Evolutionary conservation across 2,888 invertebrate genomes (phyloP).

Genomic region (Hirudinaria manillensis): DNA sequence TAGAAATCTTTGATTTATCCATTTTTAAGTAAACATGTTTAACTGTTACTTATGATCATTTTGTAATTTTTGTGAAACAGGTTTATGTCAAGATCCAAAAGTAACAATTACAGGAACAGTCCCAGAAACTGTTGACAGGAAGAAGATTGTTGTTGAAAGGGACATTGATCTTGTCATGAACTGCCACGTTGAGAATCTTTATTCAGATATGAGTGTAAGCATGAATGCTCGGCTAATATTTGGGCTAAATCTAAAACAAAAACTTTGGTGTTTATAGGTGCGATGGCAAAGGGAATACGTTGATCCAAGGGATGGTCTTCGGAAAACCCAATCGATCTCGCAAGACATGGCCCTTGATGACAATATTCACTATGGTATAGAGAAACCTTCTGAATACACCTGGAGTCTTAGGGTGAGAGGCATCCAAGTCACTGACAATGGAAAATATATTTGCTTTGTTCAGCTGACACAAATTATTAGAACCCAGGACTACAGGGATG

Average conservation of each 20-base stretch:
- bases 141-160: conserved; percentile 30
- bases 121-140: conserved; percentile 37
- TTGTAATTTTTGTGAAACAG: conserved; percentile 10
- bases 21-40: neutral
- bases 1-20: neutral
- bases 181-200: conserved; percentile 38
- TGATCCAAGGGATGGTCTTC: conserved; percentile 21
- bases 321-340: conserved; percentile 31
- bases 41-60: neutral
- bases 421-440: conserved; percentile 37
- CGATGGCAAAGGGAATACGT: conserved; percentile 36
- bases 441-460: conserved; percentile 40
- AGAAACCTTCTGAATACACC: conserved; percentile 40
- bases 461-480: conserved; percentile 34
- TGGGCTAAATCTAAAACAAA: neutral
- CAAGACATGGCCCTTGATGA: conserved; percentile 38
- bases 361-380: conserved; percentile 39
- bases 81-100: conserved; percentile 44
- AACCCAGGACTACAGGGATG: conserved; percentile 21
- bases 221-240: neutral
- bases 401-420: conserved; percentile 39
- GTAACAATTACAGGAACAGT: conserved; percentile 46
- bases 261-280: conserved; percentile 30
- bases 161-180: conserved; percentile 36
- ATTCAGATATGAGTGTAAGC: conserved; percentile 29